These are phyloP conservation scores for Girardinichthys multiradiatus DNA, from an alignment of 2,113 vertebrate species.

Conservation along the genomic window DNA sequence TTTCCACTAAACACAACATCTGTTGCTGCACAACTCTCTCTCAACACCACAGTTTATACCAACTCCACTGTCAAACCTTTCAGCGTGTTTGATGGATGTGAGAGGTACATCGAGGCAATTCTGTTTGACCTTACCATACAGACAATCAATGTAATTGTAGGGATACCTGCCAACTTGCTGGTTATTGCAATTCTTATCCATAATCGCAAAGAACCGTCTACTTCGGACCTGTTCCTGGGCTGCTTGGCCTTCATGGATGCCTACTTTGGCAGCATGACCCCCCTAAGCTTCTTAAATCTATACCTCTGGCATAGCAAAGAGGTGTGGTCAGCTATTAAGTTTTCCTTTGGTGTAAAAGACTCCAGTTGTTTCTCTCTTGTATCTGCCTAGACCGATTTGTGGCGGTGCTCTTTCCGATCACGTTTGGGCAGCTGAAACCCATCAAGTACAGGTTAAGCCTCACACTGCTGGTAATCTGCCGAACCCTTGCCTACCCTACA, in stretches of 20 bases:
- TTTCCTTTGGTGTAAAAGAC: slow-evolving; percentile 80
- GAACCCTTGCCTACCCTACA: slow-evolving; percentile 77
- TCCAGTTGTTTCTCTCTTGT: slow-evolving; percentile 81
- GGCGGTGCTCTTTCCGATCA: slow-evolving; percentile 78
- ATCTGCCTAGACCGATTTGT: slow-evolving; percentile 82
- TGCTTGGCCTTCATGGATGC: slow-evolving; percentile 79
- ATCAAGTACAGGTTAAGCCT: slow-evolving; percentile 73
- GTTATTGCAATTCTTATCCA: slow-evolving; percentile 73
- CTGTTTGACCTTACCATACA: slow-evolving; percentile 78
- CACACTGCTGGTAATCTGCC: slow-evolving; percentile 60
- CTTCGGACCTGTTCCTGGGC: slow-evolving; percentile 80
- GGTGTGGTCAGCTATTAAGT: slow-evolving; percentile 62
- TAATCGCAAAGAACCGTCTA: slow-evolving; percentile 74
- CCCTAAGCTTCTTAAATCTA: slow-evolving; percentile 71
- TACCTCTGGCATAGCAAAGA: slow-evolving; percentile 73
- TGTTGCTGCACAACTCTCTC: neutral
- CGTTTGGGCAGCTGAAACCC: slow-evolving; percentile 72
- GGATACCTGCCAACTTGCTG: slow-evolving; percentile 78
- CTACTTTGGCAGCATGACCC: slow-evolving; percentile 76
- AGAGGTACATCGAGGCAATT: slow-evolving; percentile 60
- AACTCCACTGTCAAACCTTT: slow-evolving; percentile 64
- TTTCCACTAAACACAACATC: slow-evolving; percentile 17
- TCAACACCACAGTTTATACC: slow-evolving; percentile 27
- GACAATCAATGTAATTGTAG: slow-evolving; percentile 74
- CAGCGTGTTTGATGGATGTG: slow-evolving; percentile 77